These are phyloP conservation scores for Cranoglanis bouderius DNA, from an alignment of 2,113 vertebrate species.

Conservation along the genomic window DNA sequence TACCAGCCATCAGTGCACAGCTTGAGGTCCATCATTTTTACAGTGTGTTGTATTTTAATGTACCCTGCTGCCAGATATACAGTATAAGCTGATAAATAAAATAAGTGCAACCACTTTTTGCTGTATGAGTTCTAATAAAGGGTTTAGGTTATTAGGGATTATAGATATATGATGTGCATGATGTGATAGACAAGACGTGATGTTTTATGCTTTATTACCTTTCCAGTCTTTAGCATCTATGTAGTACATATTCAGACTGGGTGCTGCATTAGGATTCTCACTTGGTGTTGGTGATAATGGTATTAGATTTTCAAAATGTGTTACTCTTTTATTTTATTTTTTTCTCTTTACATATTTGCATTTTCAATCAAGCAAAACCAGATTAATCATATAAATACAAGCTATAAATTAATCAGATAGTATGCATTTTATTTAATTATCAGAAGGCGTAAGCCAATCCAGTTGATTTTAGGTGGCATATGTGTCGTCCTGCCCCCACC, in stretches of 20 bases:
- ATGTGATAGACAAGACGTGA: not conserved
- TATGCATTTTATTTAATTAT: not conserved
- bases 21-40: not conserved
- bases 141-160: not conserved
- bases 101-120: not conserved
- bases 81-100: not conserved
- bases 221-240: not conserved
- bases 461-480: conserved; percentile 63
- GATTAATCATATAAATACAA: not conserved
- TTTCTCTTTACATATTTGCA: not conserved
- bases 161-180: too few relatives aligned
- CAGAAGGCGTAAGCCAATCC: not conserved
- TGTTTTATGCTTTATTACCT: not conserved
- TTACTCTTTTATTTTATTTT: not conserved
- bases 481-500: conserved; percentile 42
- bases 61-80: not conserved
- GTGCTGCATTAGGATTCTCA: not conserved
- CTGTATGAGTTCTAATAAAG: not conserved
- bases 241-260: not conserved
- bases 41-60: not conserved
- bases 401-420: not conserved
- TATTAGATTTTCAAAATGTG: not conserved
- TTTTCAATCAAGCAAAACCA: not conserved
- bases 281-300: not conserved
- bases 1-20: not conserved